Evolutionary conservation across 2,888 invertebrate species (phyloP).

Genomic region (Troides oblongomaculatus): DNA sequence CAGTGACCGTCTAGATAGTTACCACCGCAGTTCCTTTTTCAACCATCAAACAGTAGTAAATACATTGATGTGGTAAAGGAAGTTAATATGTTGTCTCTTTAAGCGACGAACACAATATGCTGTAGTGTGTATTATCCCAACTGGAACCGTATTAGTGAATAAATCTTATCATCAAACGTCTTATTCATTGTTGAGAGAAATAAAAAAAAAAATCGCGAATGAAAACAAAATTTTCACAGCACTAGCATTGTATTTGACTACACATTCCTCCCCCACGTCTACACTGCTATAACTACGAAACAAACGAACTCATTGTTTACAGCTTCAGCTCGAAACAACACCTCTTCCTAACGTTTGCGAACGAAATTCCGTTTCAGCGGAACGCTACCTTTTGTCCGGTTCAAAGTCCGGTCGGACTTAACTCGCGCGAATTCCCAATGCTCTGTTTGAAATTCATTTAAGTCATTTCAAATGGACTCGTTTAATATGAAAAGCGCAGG

Average conservation of each 20-base stretch:
- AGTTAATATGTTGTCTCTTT: no score
- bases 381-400: slow-evolving; percentile 43
- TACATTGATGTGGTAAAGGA: no score
- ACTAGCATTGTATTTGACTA: not conserved
- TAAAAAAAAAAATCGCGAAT: no score
- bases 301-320: slow-evolving; percentile 25
- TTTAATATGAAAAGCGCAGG: slow-evolving; percentile 29
- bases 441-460: slow-evolving; percentile 20
- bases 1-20: no score
- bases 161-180: no score
- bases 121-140: no score
- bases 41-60: no score
- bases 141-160: no score
- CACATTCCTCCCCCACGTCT: not conserved
- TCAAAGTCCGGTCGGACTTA: slow-evolving; percentile 18
- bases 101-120: no score
- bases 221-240: not conserved
- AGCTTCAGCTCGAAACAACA: slow-evolving; percentile 31
- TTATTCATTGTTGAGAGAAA: no score
- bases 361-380: slow-evolving; percentile 44
- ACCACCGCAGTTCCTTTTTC: no score
- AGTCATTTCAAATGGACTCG: slow-evolving; percentile 18
- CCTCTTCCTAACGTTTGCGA: slow-evolving; percentile 42
- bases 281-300: slow-evolving; percentile 6
- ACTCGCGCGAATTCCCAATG: slow-evolving; percentile 22